phyloP scores from a whole-genome alignment of 2,888 invertebrate genomes.

The Colletes collaris region DNA sequence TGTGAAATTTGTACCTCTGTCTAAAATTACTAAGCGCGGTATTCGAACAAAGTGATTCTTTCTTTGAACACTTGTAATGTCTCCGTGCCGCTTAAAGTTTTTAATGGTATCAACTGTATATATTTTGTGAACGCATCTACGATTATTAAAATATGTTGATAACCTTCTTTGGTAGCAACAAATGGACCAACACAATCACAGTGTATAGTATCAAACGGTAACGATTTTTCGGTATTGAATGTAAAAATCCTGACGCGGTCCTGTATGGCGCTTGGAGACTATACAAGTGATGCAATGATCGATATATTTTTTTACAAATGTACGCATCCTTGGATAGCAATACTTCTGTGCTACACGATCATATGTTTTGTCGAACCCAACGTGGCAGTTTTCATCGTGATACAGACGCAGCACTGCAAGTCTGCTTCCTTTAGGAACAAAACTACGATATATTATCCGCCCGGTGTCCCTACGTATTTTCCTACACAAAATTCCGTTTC shows the following conservation, averaged over 20 bases:
- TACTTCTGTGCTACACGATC: slow-evolving; percentile 27
- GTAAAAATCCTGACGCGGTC: too few species aligned
- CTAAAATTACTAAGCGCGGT: slow-evolving; percentile 1
- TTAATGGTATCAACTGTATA: slow-evolving; percentile 43
- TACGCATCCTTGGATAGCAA: slow-evolving; percentile 58
- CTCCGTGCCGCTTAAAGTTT: slow-evolving; percentile 3
- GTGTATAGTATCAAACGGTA: too few species aligned
- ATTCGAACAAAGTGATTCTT: slow-evolving; percentile 8
- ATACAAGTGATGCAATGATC: slow-evolving; percentile 44
- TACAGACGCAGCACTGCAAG: slow-evolving; percentile 2
- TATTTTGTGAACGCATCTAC: slow-evolving; percentile 31
- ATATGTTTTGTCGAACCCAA: slow-evolving; percentile 25
- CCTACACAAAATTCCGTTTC: too few species aligned
- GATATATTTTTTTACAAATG: slow-evolving; percentile 47
- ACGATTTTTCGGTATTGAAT: too few species aligned
- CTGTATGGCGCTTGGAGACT: too few species aligned
- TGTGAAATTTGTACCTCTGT: slow-evolving; percentile 5
- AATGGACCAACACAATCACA: too few species aligned
- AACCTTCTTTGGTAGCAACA: too few species aligned
- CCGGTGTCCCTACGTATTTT: too few species aligned
- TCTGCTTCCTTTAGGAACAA: slow-evolving; percentile 25
- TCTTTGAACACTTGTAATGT: slow-evolving; percentile 16
- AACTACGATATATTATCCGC: slow-evolving; percentile 4
- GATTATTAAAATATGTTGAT: slow-evolving; percentile 7
- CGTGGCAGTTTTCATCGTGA: slow-evolving; percentile 27